Evolutionary conservation across 2,888 invertebrate genomes (phyloP).

Genomic region (Mesochorus sp.): DNA sequence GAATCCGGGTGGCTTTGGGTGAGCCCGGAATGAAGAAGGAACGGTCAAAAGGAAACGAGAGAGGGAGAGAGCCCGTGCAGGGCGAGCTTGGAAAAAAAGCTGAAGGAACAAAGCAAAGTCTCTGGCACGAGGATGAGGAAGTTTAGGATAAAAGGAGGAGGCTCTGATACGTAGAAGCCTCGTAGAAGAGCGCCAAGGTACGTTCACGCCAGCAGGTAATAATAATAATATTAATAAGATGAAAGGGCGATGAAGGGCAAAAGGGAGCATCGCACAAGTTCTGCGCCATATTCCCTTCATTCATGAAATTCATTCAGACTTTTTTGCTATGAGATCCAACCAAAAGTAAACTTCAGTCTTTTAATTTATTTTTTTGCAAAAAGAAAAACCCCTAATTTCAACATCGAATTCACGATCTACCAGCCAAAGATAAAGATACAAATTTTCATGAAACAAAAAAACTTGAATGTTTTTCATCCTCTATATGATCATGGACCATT

Average conservation of each 20-base stretch:
- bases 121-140: conserved; percentile 10
- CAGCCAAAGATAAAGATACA: no score
- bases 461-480: no score
- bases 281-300: not conserved
- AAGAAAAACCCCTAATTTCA: no score
- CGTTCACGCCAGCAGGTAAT: not conserved
- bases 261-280: not conserved
- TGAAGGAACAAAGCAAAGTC: conserved; percentile 10
- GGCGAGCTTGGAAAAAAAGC: conserved; percentile 14
- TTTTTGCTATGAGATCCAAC: not conserved
- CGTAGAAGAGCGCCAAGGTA: conserved; percentile 10
- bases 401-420: no score
- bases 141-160: not conserved
- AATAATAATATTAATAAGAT: conserved; percentile 15
- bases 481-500: no score
- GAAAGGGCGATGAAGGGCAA: not conserved
- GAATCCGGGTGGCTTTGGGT: conserved; percentile 66
- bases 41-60: not conserved
- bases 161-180: conserved; percentile 4
- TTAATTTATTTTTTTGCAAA: no score
- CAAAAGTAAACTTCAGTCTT: not conserved
- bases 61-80: conserved; percentile 24
- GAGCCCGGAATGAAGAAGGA: conserved; percentile 58
- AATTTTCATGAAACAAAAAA: no score
- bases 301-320: conserved; percentile 10